Conservation (phyloP, 2,888 invertebrate genomes). For the Elegia similella region DNA sequence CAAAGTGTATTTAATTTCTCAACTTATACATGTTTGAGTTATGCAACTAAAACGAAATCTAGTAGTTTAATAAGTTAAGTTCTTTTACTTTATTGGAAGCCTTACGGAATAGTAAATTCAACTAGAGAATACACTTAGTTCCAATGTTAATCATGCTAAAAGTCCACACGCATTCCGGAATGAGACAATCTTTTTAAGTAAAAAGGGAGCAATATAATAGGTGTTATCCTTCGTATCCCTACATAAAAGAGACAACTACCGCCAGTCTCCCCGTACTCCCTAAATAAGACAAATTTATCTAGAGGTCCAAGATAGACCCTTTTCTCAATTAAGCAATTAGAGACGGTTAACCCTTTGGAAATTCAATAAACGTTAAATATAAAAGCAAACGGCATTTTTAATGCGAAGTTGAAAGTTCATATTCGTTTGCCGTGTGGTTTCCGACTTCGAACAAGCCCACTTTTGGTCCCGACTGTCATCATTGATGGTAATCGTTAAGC, state of each 20-base stretch:
- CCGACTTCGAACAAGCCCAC: too few relatives aligned
- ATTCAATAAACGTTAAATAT: slow-evolving; percentile 48
- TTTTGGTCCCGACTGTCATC: too few relatives aligned
- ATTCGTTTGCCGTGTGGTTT: too few relatives aligned
- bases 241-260: slow-evolving; percentile 30
- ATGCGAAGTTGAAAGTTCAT: not conserved
- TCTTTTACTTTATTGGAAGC: too few relatives aligned
- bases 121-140: not conserved
- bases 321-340: slow-evolving; percentile 55
- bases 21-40: not conserved
- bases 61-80: too few relatives aligned
- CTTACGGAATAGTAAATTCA: not conserved
- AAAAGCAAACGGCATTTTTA: slow-evolving; percentile 22
- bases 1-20: not conserved
- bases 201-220: slow-evolving; percentile 30
- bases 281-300: slow-evolving; percentile 51
- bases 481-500: too few relatives aligned
- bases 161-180: slow-evolving; percentile 4
- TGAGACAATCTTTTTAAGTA: slow-evolving; percentile 34
- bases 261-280: slow-evolving; percentile 33
- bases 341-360: slow-evolving; percentile 47
- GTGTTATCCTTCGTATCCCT: slow-evolving; percentile 28
- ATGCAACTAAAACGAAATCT: too few relatives aligned
- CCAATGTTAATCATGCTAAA: slow-evolving; percentile 10
- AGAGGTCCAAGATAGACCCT: slow-evolving; percentile 50